A percentile compares a stretch with the other conserved stretches of the same genome.
Conservation (phyloP, 2,888 invertebrate species). For the Dorcus hopei region DNA sequence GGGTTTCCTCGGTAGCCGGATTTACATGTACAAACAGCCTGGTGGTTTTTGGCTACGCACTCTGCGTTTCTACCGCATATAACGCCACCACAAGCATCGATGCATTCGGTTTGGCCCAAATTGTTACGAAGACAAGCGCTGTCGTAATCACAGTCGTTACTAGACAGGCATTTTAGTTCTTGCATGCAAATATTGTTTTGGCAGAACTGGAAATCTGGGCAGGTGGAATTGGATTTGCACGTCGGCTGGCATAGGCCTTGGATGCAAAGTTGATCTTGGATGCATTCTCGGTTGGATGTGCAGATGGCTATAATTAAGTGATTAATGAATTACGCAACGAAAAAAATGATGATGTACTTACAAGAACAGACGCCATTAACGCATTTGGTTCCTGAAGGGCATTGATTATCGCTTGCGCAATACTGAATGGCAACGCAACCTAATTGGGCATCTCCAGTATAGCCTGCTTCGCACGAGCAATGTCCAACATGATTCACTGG, state of each 20-base stretch:
- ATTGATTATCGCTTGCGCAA: constrained; percentile 76
- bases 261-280: constrained; percentile 81
- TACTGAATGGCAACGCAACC: constrained; percentile 82
- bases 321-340: background rate
- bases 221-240: constrained; percentile 74
- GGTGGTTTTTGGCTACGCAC: constrained; percentile 71
- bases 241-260: constrained; percentile 82
- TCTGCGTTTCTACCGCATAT: constrained; percentile 80
- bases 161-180: constrained; percentile 70
- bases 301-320: constrained; percentile 61
- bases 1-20: constrained; percentile 73
- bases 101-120: constrained; percentile 74
- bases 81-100: constrained; percentile 70
- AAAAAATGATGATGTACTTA: constrained; percentile 45
- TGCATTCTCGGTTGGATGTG: constrained; percentile 77
- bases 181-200: constrained; percentile 81
- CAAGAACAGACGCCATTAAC: constrained; percentile 76
- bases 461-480: constrained; percentile 81
- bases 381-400: constrained; percentile 81
- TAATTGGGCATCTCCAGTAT: constrained; percentile 80
- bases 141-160: constrained; percentile 69
- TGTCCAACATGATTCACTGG: constrained; percentile 75
- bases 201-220: constrained; percentile 83
- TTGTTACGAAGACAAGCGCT: constrained; percentile 70
- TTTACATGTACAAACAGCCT: constrained; percentile 74